Base-by-base conservation (phyloP, 2,113 vertebrate genomes). In the Saccopteryx leptura region DNA sequence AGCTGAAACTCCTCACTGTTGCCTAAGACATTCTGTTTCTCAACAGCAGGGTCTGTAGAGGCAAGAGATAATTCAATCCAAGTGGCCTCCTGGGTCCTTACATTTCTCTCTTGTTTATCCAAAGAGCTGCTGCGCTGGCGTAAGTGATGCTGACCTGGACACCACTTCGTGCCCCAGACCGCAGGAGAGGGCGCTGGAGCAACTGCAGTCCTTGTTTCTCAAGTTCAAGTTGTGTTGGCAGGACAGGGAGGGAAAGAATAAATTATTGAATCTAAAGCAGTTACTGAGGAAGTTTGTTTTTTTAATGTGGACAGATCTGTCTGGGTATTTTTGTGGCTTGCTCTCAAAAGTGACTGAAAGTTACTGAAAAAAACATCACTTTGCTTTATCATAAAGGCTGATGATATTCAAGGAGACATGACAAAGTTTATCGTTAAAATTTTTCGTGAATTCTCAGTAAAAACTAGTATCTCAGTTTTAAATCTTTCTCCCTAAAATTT, bases 71-170 rank as follows among this genome's bases (percentile, higher is more conserved):
- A 72, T 3, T n/a, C 50, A 1, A 2, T 46, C 26, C 50, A 28
- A 26, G 26, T 33, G 24, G 58, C 52, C 60, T 72, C 28, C 1
- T 1, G 8, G 60, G 33, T 7, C 87, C 87, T 96, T 46, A 96
- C 4, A 0, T 69, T 80, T 87, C 2, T 97, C 84, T 86, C 54
- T 80, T 80, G 2, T 97, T 71, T 90, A 10, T 83, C 96, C 94
- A 54, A 98, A 99, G 99, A 97, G 96, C 97, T 52, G 11, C 98
- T 98, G 76, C 98, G 98, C 75, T 99, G 99, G 99, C 98, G 98
- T 19, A 99, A 98, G 92, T 98, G 98, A 84, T 98, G 98, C 85
- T 99, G 96, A 98, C 14, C 94, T 1, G 50, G 95, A 58, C 28
- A 0, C 54, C 9, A 7, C 21, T 15, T 74, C 6, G 18, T 39